Conservation (phyloP, 92 coral and sea anemone genomes). For the Phenganax subtilis region DNA sequence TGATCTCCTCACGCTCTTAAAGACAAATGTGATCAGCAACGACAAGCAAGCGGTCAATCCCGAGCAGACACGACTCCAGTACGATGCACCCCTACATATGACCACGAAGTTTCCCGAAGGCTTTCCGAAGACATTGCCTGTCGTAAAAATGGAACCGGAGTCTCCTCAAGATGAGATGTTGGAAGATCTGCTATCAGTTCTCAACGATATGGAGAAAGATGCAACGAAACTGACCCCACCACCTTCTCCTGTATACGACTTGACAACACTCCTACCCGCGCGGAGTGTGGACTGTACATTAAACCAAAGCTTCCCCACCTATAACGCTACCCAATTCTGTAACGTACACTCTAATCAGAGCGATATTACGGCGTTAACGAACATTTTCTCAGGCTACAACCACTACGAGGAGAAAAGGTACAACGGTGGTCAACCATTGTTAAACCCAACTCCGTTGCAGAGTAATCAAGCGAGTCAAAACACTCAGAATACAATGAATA, state of each 20-base stretch:
- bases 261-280: background rate
- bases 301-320: constrained; percentile 20
- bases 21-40: constrained; percentile 10
- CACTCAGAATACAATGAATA: constrained; percentile 4
- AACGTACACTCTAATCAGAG: background rate
- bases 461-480: constrained; percentile 12
- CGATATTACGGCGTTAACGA: constrained; percentile 12
- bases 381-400: background rate
- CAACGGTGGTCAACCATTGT: background rate
- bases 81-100: constrained; percentile 7
- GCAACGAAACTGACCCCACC: constrained; percentile 17
- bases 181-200: constrained; percentile 21
- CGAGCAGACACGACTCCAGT: constrained; percentile 2
- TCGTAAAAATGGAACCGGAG: constrained; percentile 14
- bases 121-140: background rate
- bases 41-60: background rate
- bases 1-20: constrained; percentile 27
- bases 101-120: constrained; percentile 17
- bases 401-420: background rate
- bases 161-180: constrained; percentile 25
- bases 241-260: background rate
- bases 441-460: constrained; percentile 17
- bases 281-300: background rate
- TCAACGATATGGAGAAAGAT: constrained; percentile 33
- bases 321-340: background rate